Percentiles rank a stretch among this genome's conserved stretches.
Conservation (phyloP, 2,113 vertebrate species). For the Candoia aspera region DNA sequence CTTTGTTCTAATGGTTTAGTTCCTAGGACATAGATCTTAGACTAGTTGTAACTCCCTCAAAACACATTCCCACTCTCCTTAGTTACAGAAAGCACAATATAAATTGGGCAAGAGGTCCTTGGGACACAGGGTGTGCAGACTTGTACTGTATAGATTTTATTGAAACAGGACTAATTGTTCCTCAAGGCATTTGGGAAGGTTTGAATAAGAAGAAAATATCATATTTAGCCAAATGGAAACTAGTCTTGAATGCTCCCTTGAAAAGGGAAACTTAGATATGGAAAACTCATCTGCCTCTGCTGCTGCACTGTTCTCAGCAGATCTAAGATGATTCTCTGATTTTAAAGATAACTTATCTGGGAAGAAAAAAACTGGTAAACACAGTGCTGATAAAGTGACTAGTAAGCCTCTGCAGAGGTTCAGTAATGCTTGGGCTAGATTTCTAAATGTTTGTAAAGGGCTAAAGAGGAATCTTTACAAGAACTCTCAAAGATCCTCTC, state of each 20-base stretch:
- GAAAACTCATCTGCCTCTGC: neutral
- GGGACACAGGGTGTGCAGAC: neutral
- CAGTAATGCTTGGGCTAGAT: neutral
- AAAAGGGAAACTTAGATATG: neutral
- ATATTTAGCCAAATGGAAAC: neutral
- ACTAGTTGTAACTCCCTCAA: neutral
- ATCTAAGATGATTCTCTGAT: neutral
- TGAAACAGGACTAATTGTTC: neutral
- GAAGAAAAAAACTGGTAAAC: neutral
- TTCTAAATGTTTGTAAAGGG: neutral
- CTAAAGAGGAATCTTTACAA: neutral
- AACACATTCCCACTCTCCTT: neutral
- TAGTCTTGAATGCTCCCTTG: neutral
- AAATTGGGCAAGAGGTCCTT: neutral
- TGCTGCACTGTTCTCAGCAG: neutral
- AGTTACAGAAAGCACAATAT: neutral
- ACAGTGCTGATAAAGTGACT: neutral
- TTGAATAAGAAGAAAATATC: neutral
- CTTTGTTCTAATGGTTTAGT: neutral
- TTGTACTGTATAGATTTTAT: neutral
- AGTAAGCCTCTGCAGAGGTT: neutral
- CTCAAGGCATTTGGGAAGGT: neutral
- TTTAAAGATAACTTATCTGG: neutral
- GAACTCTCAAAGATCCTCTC: neutral
- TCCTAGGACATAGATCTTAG: neutral